These are phyloP conservation scores for Drosophila melanogaster DNA, from an alignment of 1,140 invertebrate genomes.

Conservation along the genomic window Release_6_plus_ISO1_MT NT_033777.3:15992001-15992500, in stretches of 20 bases:
- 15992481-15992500: constrained; percentile 26
- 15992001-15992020: constrained; percentile 18
- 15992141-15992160: constrained; percentile 80
- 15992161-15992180: constrained; percentile 51
- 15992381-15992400: constrained; percentile 19
- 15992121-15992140: constrained; percentile 76
- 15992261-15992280: constrained; percentile 54
- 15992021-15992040: constrained; percentile 21
- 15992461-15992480: constrained; percentile 18
- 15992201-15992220: constrained; percentile 53
- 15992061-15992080: constrained; percentile 36
- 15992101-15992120: constrained; percentile 75
- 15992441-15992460: constrained; percentile 55
- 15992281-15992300: constrained; percentile 62
- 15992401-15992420: constrained; percentile 73
- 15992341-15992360: constrained; percentile 45
- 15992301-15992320: constrained; percentile 64
- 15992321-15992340: constrained; percentile 4
- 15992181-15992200: constrained; percentile 47
- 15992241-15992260: constrained; percentile 69
- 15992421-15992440: constrained; percentile 52
- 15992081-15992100: constrained; percentile 61
- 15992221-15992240: constrained; percentile 71
- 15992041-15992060: constrained; percentile 59
- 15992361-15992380: constrained; percentile 68